Evolutionary conservation across 2,113 vertebrate genomes (phyloP).

Genomic region (Sorex araneus): DNA sequence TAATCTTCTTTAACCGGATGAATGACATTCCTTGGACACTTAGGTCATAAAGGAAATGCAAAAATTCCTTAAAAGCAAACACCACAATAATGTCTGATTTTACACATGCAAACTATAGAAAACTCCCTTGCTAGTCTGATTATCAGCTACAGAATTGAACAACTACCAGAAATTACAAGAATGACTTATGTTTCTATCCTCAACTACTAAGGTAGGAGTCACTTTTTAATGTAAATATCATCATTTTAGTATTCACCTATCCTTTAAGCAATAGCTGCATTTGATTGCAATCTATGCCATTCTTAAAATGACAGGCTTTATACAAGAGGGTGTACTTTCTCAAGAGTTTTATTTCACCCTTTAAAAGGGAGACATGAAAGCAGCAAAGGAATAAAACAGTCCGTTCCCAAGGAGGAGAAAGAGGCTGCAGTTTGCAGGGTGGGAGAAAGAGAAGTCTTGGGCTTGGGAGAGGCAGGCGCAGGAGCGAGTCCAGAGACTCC

Average conservation of each 20-base stretch:
- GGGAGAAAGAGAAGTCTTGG: not conserved
- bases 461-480: not conserved
- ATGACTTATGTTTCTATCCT: not conserved
- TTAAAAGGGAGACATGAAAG: constrained; percentile 51
- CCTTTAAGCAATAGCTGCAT: not conserved
- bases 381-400: constrained; percentile 3
- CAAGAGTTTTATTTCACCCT: constrained; percentile 32
- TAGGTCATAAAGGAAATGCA: constrained; percentile 39
- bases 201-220: constrained; percentile 27
- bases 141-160: constrained; percentile 44
- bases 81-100: constrained; percentile 12
- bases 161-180: not conserved
- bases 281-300: constrained; percentile 42
- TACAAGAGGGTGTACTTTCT: constrained; percentile 52
- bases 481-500: not conserved
- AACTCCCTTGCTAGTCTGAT: not conserved
- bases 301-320: constrained; percentile 65
- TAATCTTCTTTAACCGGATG: constrained; percentile 44
- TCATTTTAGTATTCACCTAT: not conserved
- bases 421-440: not conserved
- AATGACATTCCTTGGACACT: constrained; percentile 15
- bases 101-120: constrained; percentile 21
- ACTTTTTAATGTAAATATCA: constrained; percentile 22
- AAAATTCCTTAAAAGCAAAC: not conserved
- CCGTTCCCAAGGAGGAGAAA: not conserved